phyloP scores from a whole-genome alignment of 2,113 vertebrate species.

The Gopherus evgoodei region DNA sequence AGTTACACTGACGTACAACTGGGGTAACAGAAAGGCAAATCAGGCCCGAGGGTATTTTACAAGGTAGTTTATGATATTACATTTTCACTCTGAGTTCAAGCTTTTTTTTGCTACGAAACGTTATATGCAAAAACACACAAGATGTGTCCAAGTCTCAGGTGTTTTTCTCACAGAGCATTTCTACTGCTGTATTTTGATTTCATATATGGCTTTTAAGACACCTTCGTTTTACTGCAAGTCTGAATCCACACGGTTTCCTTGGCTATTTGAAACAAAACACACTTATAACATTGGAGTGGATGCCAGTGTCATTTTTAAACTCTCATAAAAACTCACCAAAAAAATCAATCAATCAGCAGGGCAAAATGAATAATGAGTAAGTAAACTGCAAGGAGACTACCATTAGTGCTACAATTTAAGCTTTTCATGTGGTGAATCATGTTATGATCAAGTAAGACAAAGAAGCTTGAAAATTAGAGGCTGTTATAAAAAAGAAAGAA shows the following conservation, averaged over 20 bases:
- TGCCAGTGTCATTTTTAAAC: conserved; percentile 14
- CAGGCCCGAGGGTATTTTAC: background rate
- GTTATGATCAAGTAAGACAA: background rate
- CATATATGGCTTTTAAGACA: background rate
- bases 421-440: accelerated
- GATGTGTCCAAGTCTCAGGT: background rate
- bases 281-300: background rate
- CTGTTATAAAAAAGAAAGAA: conserved; percentile 1
- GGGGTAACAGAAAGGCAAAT: background rate
- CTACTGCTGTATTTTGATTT: background rate
- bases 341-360: background rate
- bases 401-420: background rate
- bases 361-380: background rate
- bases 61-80: background rate
- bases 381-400: background rate
- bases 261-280: conserved; percentile 4
- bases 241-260: background rate
- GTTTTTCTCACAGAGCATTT: background rate
- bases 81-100: background rate
- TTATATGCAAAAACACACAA: background rate
- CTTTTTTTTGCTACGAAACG: background rate
- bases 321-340: background rate
- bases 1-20: background rate
- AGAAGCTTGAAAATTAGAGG: background rate
- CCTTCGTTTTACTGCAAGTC: background rate